A percentile compares a stretch with the other conserved stretches of the same genome.
These are phyloP conservation scores for Drosophila lowei DNA, from an alignment of 1,140 invertebrate genomes.

Conservation along the genomic window DNA sequence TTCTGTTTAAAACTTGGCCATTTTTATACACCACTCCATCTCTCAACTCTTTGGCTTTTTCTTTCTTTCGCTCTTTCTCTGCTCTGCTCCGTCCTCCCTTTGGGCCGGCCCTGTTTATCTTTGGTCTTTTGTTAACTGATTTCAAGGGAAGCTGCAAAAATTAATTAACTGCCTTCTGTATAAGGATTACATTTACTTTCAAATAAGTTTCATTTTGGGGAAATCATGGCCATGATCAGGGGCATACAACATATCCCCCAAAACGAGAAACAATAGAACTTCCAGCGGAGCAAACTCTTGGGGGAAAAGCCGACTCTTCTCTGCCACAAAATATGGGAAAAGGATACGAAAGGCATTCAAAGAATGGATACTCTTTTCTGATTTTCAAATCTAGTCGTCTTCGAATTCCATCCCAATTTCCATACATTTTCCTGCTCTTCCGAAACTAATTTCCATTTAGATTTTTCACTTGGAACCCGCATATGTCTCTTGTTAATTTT, in stretches of 20 bases:
- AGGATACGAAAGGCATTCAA: no score
- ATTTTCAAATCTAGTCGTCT: no score
- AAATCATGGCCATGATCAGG: constrained; percentile 15
- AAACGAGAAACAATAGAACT: no score
- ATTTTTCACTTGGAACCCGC: constrained; percentile 49
- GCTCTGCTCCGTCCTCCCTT: constrained; percentile 2
- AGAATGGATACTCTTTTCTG: no score
- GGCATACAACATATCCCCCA: constrained; percentile 5
- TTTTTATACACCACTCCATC: constrained; percentile 21
- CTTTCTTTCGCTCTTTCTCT: constrained; percentile 8
- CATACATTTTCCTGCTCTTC: neutral
- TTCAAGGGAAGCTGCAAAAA: constrained; percentile 57
- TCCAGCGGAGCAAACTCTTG: no score
- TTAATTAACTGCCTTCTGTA: constrained; percentile 67
- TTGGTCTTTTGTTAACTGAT: constrained; percentile 68
- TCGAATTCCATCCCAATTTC: no score
- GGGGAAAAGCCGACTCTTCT: no score
- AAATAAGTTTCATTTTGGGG: constrained; percentile 33
- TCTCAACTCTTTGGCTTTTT: constrained; percentile 12
- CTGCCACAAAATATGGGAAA: no score
- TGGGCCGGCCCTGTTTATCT: constrained; percentile 26
- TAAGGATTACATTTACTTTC: constrained; percentile 39
- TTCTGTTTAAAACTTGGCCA: constrained; percentile 73
- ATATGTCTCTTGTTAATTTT: constrained; percentile 55
- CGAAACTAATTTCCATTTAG: constrained; percentile 28